Evolutionary conservation across 1,140 invertebrate genomes (phyloP).

Genomic region (Thaumetopoea pityocampa): DNA sequence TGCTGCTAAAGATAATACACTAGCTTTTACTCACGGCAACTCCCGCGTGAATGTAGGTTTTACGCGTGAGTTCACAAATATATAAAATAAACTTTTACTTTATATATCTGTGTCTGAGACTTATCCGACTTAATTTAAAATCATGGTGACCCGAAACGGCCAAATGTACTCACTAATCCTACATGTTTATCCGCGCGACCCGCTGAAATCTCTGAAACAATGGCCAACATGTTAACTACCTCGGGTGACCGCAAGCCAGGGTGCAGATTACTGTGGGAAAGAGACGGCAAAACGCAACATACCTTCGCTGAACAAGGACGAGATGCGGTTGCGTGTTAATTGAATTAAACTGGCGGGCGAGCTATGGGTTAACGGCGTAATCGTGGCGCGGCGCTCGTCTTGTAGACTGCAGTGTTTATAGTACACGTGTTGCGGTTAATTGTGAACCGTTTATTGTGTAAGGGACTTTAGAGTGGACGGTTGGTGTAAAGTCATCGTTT

Average conservation of each 20-base stretch:
- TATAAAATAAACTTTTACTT: no score
- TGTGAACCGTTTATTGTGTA: constrained; percentile 10
- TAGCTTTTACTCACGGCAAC: no score
- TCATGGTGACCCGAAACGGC: constrained; percentile 7
- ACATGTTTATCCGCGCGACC: constrained; percentile 26
- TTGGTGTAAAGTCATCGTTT: not conserved
- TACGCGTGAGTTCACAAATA: no score
- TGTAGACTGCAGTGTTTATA: constrained; percentile 9
- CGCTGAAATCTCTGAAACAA: constrained; percentile 24
- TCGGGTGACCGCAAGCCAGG: constrained; percentile 30
- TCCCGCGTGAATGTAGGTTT: no score
- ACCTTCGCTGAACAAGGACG: constrained; percentile 8
- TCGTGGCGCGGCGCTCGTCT: constrained; percentile 18
- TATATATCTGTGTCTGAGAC: no score
- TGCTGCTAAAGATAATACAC: no score
- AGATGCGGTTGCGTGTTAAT: constrained; percentile 21
- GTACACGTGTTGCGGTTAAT: constrained; percentile 13
- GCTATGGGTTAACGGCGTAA: constrained; percentile 27
- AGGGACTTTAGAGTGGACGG: not conserved
- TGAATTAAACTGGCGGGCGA: constrained; percentile 28
- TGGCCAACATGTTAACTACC: constrained; percentile 30
- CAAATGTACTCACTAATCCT: constrained; percentile 30
- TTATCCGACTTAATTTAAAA: not conserved
- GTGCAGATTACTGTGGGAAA: constrained; percentile 24
- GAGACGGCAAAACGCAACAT: constrained; percentile 2